Base-by-base conservation (phyloP, 2,797 vertebrate species). In the Alca torda region DNA sequence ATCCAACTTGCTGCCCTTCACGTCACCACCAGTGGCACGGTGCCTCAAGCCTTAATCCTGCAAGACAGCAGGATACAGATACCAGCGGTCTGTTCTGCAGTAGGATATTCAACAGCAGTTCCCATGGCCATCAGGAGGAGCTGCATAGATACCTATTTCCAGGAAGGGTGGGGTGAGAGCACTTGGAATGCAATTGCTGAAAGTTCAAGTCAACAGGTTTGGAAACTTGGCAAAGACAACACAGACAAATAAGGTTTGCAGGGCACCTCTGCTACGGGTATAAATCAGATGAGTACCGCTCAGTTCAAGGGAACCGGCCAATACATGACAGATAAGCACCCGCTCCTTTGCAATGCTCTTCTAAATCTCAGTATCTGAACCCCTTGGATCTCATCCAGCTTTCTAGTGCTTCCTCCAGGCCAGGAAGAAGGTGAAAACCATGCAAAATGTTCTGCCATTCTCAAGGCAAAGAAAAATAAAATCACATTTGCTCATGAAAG, bases 151-250 rank as follows among this genome's bases (percentile, higher is more conserved):
- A 87, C 79, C 87, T 87, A 35, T n/a, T 93, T 95, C 93, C 91
- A 93, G 87, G 84, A 93, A 84, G 76, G 87, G 92, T 78, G 84
- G 51, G 41, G 69, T 86, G 56, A 89, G 63, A 93, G 61, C 61
- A 45, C 77, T 89, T 83, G 54, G 75, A 96, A 94, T 30, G 64
- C 78, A 85, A 2, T 57, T 69, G 70, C 73, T 87, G 78, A 92
- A 93, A 95, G 94, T 89, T 96, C 84, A 96, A 97, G 69, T 97
- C 84, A 93, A 92, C 82, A 84, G 87, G 82, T 95, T 91, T 56
- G 65, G 76, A 94, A 94, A 93, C 63, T 89, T 96, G 87, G 94
- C 90, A 93, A 91, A 73, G 94, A 41, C 75, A 64, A 28, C 0
- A 0, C 68, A 95, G 87, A 76, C 43, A 74, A 91, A 90, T 72